Percentiles rank a stretch among this genome's conserved stretches.
phyloP scores from a whole-genome alignment of 2,797 vertebrate genomes.

The Hybognathus amarus region DNA sequence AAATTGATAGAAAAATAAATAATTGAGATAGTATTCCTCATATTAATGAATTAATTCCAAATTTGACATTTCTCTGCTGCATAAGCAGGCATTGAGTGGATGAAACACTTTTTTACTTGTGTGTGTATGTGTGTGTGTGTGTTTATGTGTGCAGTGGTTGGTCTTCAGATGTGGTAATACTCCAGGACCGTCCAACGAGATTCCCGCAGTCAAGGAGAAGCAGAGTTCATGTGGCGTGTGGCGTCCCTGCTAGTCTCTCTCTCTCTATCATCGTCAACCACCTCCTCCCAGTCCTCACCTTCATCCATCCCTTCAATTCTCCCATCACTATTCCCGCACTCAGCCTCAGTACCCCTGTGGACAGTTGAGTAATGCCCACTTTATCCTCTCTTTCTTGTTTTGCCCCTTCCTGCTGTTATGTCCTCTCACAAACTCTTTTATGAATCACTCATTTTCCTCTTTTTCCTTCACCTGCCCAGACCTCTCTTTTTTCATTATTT shows the following conservation, averaged over 20 bases:
- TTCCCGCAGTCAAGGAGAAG: constrained; percentile 68
- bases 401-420: constrained; percentile 36
- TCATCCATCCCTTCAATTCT: constrained; percentile 28
- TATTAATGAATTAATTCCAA: neutral
- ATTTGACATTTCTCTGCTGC: neutral
- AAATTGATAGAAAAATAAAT: neutral
- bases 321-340: constrained; percentile 31
- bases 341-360: constrained; percentile 41
- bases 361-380: constrained; percentile 60
- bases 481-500: constrained; percentile 36
- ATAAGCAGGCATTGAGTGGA: constrained; percentile 5
- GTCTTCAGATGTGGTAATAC: constrained; percentile 70
- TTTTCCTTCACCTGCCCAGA: constrained; percentile 55
- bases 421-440: constrained; percentile 25
- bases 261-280: constrained; percentile 59
- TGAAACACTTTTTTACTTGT: neutral
- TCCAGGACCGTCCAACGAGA: constrained; percentile 64
- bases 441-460: constrained; percentile 39
- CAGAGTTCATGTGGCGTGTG: constrained; percentile 67
- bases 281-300: constrained; percentile 14
- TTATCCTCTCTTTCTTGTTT: constrained; percentile 15
- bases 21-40: neutral
- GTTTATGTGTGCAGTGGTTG: constrained; percentile 62
- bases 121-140: constrained; percentile 25
- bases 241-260: constrained; percentile 68